phyloP scores from a whole-genome alignment of 1,140 invertebrate genomes.

The Achatina immaculata region DNA sequence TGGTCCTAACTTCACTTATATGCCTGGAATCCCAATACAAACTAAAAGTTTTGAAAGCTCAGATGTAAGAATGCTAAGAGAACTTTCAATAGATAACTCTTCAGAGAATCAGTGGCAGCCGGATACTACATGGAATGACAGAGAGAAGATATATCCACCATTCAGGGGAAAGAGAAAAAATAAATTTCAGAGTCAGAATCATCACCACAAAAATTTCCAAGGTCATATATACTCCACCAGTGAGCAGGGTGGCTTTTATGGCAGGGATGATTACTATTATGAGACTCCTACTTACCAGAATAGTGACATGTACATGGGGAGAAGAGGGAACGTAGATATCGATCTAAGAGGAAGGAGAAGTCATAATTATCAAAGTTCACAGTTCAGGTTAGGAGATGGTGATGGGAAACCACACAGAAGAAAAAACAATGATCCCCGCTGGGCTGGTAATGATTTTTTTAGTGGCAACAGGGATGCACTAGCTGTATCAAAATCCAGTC shows the following conservation, averaged over 20 bases:
- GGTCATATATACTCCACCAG: not conserved
- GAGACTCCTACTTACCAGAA: not conserved
- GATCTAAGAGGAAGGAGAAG: not conserved
- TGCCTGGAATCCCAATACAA: constrained; percentile 10
- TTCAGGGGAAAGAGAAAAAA: not conserved
- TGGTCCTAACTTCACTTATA: not conserved
- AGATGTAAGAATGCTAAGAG: not conserved
- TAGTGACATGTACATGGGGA: not conserved
- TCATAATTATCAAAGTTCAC: not conserved
- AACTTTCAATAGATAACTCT: not conserved
- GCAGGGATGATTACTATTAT: constrained; percentile 9
- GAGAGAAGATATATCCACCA: not conserved
- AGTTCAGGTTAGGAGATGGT: constrained; percentile 8
- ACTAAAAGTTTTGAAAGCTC: constrained; percentile 11
- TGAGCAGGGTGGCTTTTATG: not conserved
- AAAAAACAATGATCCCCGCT: not conserved
- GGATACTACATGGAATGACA: not conserved
- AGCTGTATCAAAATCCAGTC: not conserved
- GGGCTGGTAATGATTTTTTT: not conserved
- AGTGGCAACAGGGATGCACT: not conserved
- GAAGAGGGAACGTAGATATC: not conserved
- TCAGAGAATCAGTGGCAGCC: not conserved
- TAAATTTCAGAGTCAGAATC: not conserved
- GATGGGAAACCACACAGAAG: constrained; percentile 5
- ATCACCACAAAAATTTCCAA: not conserved